Base-by-base conservation (phyloP, 2,888 invertebrate genomes). In the Tiliacea citrago region DNA sequence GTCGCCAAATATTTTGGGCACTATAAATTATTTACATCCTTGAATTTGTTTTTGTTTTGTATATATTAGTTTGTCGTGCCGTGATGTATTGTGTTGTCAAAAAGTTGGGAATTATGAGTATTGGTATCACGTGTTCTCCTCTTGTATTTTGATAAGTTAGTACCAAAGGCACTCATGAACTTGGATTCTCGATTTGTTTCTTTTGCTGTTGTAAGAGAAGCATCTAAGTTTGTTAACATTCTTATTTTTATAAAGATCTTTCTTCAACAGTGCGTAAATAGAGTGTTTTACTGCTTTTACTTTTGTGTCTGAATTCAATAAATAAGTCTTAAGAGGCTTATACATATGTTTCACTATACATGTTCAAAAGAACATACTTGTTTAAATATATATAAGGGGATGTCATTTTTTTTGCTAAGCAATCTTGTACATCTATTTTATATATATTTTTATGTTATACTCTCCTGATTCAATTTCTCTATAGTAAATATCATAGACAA, bases 1-100 rank as follows among this genome's bases (percentile, higher is more conserved):
- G 58, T 67, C 71, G 75, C 77, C 74, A 85, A 85, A 83, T 85
- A 85, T 85, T 85, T 76, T 67, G 67, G 72, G 24, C 24, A 65
- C 58, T 35, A 74, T 67, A 67, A 71, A 72, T 81, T 77, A 84
- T 73, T 76, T 68, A 81, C 39, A 75, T 83, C 73, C 69, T 69
- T 68, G 80, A 71, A 66, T 79, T 74, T 71, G 62, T 75, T 82
- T n/a, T 81, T 65, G 65, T 78, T 75, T 29, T 65, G 51, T 66
- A 49, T 62, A 47, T 62, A 55, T 61, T 55, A 55, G 67, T 65
- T 68, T 47, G 47, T 65, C 42, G 42, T 49, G 8, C 65, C 47
- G 35, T 42, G 29, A 79, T 75, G 53, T 62, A 67, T 63, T 45
- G 55, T 62, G 39, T 51, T 76, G 68, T 82, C 82, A 62, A 49